Percentiles rank a stretch among this genome's conserved stretches.
Evolutionary conservation across 2,888 invertebrate species (phyloP).

Genomic region (Scelioninae gen. 1): DNA sequence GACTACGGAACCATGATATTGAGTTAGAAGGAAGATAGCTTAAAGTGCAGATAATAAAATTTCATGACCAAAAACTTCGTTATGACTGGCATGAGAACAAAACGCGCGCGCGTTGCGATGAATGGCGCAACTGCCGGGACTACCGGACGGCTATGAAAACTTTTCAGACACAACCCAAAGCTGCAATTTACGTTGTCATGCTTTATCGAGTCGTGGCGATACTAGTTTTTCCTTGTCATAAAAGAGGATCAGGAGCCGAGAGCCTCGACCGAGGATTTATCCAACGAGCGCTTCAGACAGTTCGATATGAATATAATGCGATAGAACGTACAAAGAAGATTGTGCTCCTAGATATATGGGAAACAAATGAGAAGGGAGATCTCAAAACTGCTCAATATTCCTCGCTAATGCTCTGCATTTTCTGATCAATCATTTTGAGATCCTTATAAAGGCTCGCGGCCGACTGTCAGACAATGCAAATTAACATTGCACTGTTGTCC

Average conservation of each 20-base stretch:
- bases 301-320: slow-evolving; percentile 69
- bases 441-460: slow-evolving; percentile 12
- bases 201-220: slow-evolving; percentile 69
- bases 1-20: slow-evolving; percentile 81
- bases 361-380: slow-evolving; percentile 57
- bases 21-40: slow-evolving; percentile 80
- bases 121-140: slow-evolving; percentile 65
- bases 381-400: slow-evolving; percentile 43
- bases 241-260: slow-evolving; percentile 66
- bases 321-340: slow-evolving; percentile 66
- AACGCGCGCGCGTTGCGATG: slow-evolving; percentile 66
- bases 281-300: slow-evolving; percentile 62
- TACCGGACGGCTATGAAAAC: slow-evolving; percentile 78
- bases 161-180: slow-evolving; percentile 78
- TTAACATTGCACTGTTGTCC: slow-evolving; percentile 35
- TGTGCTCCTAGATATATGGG: slow-evolving; percentile 46
- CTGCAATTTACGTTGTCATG: slow-evolving; percentile 71
- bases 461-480: slow-evolving; percentile 35
- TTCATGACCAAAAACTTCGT: slow-evolving; percentile 83
- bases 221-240: slow-evolving; percentile 68
- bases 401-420: slow-evolving; percentile 21
- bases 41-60: slow-evolving; percentile 83
- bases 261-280: slow-evolving; percentile 61
- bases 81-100: slow-evolving; percentile 78
- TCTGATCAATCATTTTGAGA: slow-evolving; percentile 43